phyloP scores from a whole-genome alignment of 2,888 invertebrate species.

The Troides aeacus region DNA sequence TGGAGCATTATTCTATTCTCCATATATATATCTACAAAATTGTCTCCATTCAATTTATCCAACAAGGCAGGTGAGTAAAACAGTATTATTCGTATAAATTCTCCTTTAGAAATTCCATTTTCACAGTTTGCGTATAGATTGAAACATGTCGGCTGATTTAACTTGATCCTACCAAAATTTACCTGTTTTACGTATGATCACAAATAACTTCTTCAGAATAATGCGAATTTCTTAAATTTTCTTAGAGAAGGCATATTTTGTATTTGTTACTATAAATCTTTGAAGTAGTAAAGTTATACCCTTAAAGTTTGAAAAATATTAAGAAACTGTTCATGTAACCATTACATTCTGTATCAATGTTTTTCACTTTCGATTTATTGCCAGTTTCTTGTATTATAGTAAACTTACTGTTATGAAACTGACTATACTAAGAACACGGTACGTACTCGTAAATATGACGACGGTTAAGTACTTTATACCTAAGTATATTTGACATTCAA shows the following conservation, averaged over 20 bases:
- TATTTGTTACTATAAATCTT: too few species aligned
- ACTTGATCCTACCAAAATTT: neutral
- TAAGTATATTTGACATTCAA: constrained; percentile 22
- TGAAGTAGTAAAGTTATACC: too few species aligned
- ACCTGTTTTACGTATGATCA: neutral
- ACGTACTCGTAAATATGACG: constrained; percentile 21
- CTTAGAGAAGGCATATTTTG: too few species aligned
- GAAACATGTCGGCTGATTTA: neutral
- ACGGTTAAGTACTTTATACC: constrained; percentile 24
- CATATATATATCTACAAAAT: constrained; percentile 24
- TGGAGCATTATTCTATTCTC: constrained; percentile 21
- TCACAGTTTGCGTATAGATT: constrained; percentile 1
- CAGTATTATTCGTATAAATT: constrained; percentile 17
- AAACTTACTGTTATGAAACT: constrained; percentile 2
- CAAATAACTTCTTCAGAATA: too few species aligned
- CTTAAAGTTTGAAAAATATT: too few species aligned
- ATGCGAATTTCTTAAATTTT: too few species aligned
- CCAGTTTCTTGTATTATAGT: neutral
- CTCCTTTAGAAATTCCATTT: constrained; percentile 5
- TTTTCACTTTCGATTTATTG: too few species aligned
- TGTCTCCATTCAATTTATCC: constrained; percentile 25
- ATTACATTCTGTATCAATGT: too few species aligned
- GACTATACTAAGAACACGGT: constrained; percentile 11
- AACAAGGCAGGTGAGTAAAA: constrained; percentile 24
- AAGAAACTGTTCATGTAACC: too few species aligned